Conservation (phyloP, 2,113 vertebrate species). For the Burhinus oedicnemus region DNA sequence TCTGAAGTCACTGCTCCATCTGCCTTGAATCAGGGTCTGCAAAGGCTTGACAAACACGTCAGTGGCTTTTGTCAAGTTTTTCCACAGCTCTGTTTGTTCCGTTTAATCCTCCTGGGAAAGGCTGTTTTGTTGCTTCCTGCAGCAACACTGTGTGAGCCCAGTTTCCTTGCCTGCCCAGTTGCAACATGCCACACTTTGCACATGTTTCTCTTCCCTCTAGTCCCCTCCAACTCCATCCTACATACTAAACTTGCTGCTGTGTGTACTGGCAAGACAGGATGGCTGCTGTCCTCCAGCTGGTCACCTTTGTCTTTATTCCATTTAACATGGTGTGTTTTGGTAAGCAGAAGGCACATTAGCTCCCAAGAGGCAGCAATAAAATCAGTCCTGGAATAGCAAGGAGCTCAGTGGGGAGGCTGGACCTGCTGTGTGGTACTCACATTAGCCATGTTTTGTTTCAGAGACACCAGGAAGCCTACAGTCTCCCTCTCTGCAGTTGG, state of each 20-base stretch:
- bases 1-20: not conserved
- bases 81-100: not conserved
- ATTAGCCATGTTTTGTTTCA: conserved; percentile 67
- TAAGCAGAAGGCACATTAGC: not conserved
- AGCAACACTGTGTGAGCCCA: not conserved
- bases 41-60: not conserved
- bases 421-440: not conserved
- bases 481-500: conserved; percentile 93
- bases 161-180: not conserved
- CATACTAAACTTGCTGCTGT: not conserved
- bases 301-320: not conserved
- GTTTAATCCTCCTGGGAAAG: not conserved
- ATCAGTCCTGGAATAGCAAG: not conserved
- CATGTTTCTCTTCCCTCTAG: not conserved
- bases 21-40: not conserved
- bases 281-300: not conserved
- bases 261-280: not conserved
- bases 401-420: not conserved
- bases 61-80: not conserved
- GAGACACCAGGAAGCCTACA: conserved; percentile 92
- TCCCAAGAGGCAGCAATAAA: not conserved
- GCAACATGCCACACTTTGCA: not conserved
- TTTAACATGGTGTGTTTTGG: not conserved
- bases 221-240: not conserved
- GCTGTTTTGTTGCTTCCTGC: not conserved